Evolutionary conservation across 2,113 vertebrate species (phyloP), one percentile per base, ranked within the genome.

Genomic region (Solea solea): DNA sequence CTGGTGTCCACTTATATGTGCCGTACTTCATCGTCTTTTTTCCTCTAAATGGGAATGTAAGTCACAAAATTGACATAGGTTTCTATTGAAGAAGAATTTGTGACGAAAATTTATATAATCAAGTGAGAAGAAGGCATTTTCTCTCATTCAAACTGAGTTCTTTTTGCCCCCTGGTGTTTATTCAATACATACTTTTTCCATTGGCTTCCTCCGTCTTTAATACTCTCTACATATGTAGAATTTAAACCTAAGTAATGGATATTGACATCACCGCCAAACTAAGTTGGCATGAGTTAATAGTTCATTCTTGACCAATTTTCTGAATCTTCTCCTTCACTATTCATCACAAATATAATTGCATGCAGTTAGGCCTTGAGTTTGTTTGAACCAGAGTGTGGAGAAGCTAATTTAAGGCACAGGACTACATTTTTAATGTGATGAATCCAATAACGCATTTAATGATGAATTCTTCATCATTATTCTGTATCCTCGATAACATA

Each of bases 401-500:
- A 82, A 73, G 75, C 74, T 83, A 76, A 93, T 91, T 88, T 77
- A 82, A 85, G 54, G 82, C 74, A 71, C 60, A 61, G 48, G 54
- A 84, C 87, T 91, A 10, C 64, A 93, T 92, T 88, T 91, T 92
- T 92, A 52, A 93, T 89, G 86, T 27, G 51, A 55, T 69, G 73
- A 85, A 89, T 85, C 80, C 86, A 80, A 90, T 91, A 83, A 21
- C 52, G 57, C 52, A 67, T 76, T 90, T 92, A 92, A 94, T 89
- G 84, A 87, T 84, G 83, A 85, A 91, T 90, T 88, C 71, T 74
- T 89, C 80, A 90, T 91, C 81, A 90, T 86, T 89, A 90, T 91
- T 91, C 81, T 54, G 83, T 87, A 88, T 87, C 69, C 57, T 70
- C 67, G 78, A 74, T 88, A 85, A 91, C 77, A 59, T 54, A 74